Evolutionary conservation across 2,888 invertebrate genomes (phyloP).

Genomic region (Pycnomerus fuliginosus): DNA sequence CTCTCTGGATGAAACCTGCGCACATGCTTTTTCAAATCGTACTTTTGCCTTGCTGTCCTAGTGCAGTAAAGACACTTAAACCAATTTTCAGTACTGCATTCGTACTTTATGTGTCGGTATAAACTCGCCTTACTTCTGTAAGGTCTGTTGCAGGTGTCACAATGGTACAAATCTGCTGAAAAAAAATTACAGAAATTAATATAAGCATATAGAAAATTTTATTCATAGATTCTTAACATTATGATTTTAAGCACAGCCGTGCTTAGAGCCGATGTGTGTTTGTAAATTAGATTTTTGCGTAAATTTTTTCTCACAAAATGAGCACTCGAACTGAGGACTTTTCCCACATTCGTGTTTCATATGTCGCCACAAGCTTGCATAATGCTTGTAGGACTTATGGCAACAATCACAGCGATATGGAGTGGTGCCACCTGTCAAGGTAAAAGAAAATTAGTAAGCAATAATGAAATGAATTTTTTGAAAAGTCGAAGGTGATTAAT

Average conservation of each 20-base stretch:
- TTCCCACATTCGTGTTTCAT: constrained; percentile 70
- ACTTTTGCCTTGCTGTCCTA: constrained; percentile 28
- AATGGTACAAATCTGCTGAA: no score
- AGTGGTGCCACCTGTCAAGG: no score
- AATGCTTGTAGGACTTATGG: constrained; percentile 73
- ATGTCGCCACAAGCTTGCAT: constrained; percentile 70
- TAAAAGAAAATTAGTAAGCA: no score
- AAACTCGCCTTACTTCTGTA: constrained; percentile 74
- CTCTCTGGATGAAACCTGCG: constrained; percentile 25
- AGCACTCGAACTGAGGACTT: constrained; percentile 36
- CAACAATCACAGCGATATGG: constrained; percentile 60
- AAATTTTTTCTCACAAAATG: constrained; percentile 32
- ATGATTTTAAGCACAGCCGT: constrained; percentile 3
- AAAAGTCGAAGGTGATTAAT: neutral
- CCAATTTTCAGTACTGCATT: constrained; percentile 55
- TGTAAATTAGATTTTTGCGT: constrained; percentile 36
- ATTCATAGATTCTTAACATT: no score
- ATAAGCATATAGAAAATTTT: no score
- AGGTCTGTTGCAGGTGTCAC: constrained; percentile 29
- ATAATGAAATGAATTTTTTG: no score
- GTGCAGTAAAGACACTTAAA: constrained; percentile 31
- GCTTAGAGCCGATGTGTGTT: constrained; percentile 22
- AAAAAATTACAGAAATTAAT: no score
- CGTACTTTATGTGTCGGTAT: constrained; percentile 67
- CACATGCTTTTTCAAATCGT: constrained; percentile 32